phyloP scores from a whole-genome alignment of 1,140 invertebrate species.

The Amyelois transitella region DNA sequence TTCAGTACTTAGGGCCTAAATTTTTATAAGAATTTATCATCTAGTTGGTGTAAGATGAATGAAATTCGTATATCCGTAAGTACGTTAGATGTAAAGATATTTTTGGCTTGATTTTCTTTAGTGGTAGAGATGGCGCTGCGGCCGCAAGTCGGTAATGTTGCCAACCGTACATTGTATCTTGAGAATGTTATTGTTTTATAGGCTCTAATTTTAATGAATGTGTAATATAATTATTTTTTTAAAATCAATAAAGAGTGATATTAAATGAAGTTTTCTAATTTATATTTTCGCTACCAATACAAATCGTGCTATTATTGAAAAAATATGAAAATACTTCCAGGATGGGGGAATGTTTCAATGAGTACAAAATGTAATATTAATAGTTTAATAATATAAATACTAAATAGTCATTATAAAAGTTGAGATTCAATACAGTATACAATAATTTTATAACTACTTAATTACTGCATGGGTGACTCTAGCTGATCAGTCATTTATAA shows the following conservation, averaged over 20 bases:
- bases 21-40: conserved; percentile 32
- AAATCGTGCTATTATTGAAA: no score
- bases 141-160: conserved; percentile 8
- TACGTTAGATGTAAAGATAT: conserved; percentile 50
- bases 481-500: neutral
- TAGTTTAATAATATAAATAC: conserved; percentile 22
- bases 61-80: conserved; percentile 35
- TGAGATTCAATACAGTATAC: conserved; percentile 29
- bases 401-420: conserved; percentile 33
- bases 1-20: conserved; percentile 59
- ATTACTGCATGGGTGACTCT: neutral
- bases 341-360: no score
- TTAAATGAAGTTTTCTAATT: conserved; percentile 39
- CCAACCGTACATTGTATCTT: conserved; percentile 37
- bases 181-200: conserved; percentile 57
- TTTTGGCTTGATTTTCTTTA: conserved; percentile 56
- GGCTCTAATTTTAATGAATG: conserved; percentile 62
- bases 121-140: conserved; percentile 14
- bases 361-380: neutral
- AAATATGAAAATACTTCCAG: no score
- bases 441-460: neutral
- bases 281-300: conserved; percentile 1
- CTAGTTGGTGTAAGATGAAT: conserved; percentile 34
- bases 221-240: conserved; percentile 72
- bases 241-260: conserved; percentile 73